A percentile compares a stretch with the other conserved stretches of the same genome.
Conservation (phyloP, 2,888 invertebrate species). For the Idaea straminata region DNA sequence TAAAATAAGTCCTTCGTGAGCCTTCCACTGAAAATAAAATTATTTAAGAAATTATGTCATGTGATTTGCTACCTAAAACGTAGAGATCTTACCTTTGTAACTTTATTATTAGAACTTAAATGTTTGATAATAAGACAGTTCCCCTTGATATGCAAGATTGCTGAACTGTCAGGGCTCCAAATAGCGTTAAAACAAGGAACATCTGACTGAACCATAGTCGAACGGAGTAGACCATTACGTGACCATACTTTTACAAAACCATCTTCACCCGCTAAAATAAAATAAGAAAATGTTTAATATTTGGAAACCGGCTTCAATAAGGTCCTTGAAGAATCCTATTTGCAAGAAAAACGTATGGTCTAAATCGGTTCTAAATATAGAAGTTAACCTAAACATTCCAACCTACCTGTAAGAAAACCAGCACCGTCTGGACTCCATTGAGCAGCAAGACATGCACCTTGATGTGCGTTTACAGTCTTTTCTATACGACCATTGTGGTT, state of each 20-base stretch:
- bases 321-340: no score
- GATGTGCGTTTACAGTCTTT: constrained; percentile 95
- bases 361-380: no score
- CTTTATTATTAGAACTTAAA: constrained; percentile 86
- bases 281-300: constrained; percentile 6
- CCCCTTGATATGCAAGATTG: constrained; percentile 85
- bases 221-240: constrained; percentile 94
- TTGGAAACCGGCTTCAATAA: constrained; percentile 6
- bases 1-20: constrained; percentile 95
- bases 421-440: constrained; percentile 98
- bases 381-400: neutral
- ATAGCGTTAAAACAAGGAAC: constrained; percentile 90
- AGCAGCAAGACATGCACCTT: constrained; percentile 92
- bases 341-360: no score
- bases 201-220: constrained; percentile 90
- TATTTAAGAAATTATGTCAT: neutral
- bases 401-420: constrained; percentile 92
- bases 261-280: constrained; percentile 92
- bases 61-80: no score
- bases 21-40: constrained; percentile 89
- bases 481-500: constrained; percentile 95
- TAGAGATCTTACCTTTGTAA: constrained; percentile 78
- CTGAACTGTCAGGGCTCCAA: constrained; percentile 88
- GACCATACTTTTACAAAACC: constrained; percentile 99
- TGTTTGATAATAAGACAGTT: constrained; percentile 85